Evolutionary conservation across 2,113 vertebrate genomes (phyloP).

Genomic region (Phainopepla nitens): DNA sequence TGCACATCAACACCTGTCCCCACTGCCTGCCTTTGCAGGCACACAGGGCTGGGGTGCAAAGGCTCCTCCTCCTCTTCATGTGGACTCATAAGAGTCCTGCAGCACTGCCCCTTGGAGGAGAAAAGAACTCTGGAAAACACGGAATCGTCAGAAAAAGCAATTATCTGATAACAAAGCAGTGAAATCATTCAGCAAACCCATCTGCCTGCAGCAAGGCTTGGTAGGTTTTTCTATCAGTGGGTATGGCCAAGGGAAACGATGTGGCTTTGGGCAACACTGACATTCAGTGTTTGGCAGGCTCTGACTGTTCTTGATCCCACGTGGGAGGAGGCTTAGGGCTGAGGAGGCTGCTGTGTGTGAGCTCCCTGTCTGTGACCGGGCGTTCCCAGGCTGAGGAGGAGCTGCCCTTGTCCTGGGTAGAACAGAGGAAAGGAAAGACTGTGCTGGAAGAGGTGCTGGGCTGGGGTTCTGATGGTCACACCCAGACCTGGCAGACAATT

Average conservation of each 20-base stretch:
- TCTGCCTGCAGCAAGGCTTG: background rate
- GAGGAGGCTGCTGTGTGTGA: background rate
- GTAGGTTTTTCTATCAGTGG: background rate
- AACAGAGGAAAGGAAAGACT: background rate
- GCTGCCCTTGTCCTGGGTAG: background rate
- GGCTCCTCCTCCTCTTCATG: background rate
- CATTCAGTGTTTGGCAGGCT: background rate
- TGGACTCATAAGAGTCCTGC: background rate
- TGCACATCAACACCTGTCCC: rapidly evolving
- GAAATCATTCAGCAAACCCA: background rate
- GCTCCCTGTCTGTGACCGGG: rapidly evolving
- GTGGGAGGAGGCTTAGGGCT: background rate
- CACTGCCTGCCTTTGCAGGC: background rate
- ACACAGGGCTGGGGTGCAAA: background rate
- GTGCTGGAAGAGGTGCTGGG: background rate
- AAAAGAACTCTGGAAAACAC: background rate
- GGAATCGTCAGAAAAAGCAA: background rate
- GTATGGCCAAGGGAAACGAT: rapidly evolving
- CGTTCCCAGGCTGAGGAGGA: background rate
- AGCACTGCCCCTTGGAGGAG: background rate
- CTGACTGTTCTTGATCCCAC: rapidly evolving
- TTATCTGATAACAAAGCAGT: background rate
- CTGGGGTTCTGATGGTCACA: background rate
- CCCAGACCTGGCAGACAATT: background rate
- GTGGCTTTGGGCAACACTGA: background rate